phyloP scores from a whole-genome alignment of 2,113 vertebrate species.

The Peromyscus leucopus region DNA sequence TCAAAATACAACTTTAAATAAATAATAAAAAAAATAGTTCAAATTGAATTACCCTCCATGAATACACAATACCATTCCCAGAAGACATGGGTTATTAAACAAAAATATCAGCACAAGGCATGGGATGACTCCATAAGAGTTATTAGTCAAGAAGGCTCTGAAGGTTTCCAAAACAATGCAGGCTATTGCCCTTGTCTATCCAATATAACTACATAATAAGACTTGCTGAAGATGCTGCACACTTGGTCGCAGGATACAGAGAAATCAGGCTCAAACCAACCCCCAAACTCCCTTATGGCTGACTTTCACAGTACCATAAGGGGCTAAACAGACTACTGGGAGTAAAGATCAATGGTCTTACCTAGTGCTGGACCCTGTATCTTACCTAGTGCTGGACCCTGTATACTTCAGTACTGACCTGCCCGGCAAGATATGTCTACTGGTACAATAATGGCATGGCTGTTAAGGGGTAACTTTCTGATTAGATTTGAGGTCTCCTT shows the following conservation, averaged over 20 bases:
- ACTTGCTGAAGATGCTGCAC: not conserved
- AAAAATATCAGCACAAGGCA: not conserved
- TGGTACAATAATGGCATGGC: not conserved
- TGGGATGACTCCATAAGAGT: not conserved
- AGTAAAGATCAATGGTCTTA: not conserved
- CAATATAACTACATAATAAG: not conserved
- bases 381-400: not conserved
- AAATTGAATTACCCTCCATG: not conserved
- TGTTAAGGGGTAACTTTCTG: not conserved
- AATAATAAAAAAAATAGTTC: not conserved
- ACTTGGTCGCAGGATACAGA: not conserved
- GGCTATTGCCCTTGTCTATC: not conserved
- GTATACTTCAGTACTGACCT: not conserved
- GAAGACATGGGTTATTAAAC: not conserved
- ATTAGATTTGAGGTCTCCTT: not conserved
- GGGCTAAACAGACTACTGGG: not conserved
- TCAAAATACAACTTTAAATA: not conserved
- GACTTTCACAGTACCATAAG: not conserved
- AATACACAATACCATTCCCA: not conserved
- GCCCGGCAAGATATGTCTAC: not conserved
- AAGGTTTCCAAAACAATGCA: not conserved
- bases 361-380: not conserved
- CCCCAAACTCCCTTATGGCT: not conserved
- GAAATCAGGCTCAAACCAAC: not conserved
- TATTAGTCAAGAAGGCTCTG: not conserved